Evolutionary conservation across 2,113 vertebrate genomes (phyloP), one percentile per base, ranked within the genome.

Genomic region (Xiphorhynchus elegans): DNA sequence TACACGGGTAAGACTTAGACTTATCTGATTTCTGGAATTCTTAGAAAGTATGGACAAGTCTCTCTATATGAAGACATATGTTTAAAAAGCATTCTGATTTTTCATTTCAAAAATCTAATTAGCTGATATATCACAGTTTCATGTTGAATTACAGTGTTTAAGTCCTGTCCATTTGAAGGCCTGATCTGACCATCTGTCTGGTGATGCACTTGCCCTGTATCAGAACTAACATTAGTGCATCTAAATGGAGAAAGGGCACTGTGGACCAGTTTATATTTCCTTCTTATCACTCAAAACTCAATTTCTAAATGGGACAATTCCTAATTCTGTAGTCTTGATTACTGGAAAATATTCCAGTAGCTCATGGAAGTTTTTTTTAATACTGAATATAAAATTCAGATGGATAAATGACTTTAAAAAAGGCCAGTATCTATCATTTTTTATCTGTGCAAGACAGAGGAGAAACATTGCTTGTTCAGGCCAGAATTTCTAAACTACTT

Each of bases 301-400:
- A 26, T 95, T 96, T 90, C 67, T 44, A 95, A 88, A 88, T 77
- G 47, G 89, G 46, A 53, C 74, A 80, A 77, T 95, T 90, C 70
- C 90, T 95, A 68, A 83, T 95, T 93, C 24, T 70, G 17, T 52
- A 29, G 17, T n/a, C 72, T 77, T 60, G 21, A 63, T 77, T 86
- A 74, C 52, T 85, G 68, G 33, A 64, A 85, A 93, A 50, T 87
- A 76, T 66, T 96, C 40, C 55, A 35, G 58, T 39, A 52, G n/a
- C 33, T 73, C 42, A 3, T 63, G 7, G 4, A 62, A 52, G 79
- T 39, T 72, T 59, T 33, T 85, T 90, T n/a, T 37, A 37, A 39
- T 88, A 18, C 4, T 55, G 35, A 63, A 68, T 67, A 23, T 63
- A 50, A 76, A 39, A 66, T 76, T 91, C 37, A 63, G 35, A 39